Evolutionary conservation across 35 echinoderm and acorn worm genomes (phyloP).

Genomic region (Heliocidaris tuberculata): DNA sequence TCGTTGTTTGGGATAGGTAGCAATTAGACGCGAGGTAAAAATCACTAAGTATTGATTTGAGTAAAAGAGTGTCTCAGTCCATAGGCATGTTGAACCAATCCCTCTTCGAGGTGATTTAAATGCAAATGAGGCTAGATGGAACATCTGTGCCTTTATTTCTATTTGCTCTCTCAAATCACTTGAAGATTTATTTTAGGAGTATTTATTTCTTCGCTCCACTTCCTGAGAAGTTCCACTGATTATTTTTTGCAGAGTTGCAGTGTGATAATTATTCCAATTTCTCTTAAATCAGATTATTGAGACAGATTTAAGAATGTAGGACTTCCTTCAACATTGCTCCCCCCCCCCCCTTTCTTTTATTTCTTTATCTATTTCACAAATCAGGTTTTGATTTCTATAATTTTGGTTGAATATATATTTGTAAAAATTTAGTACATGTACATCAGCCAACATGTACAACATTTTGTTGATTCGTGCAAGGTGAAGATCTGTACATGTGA

Average conservation of each 20-base stretch:
- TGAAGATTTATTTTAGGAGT: neutral
- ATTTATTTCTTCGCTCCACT: neutral
- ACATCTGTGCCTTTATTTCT: slow-evolving; percentile 44
- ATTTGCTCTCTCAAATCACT: neutral
- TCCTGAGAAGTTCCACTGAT: neutral
- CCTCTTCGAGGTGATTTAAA: slow-evolving; percentile 48
- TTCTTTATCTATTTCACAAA: too few species aligned
- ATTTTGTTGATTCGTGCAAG: neutral
- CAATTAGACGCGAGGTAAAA: slow-evolving; percentile 25
- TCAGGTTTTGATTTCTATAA: too few species aligned
- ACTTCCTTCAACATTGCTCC: too few species aligned
- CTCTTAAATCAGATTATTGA: neutral
- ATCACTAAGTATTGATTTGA: slow-evolving; percentile 42
- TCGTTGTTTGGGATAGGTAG: neutral
- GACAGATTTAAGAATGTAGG: too few species aligned
- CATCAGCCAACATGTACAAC: too few species aligned
- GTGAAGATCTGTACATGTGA: neutral
- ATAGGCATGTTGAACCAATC: neutral
- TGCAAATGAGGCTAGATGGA: slow-evolving; percentile 28
- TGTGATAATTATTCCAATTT: neutral
- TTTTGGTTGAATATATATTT: too few species aligned
- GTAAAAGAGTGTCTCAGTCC: neutral
- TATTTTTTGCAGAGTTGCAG: neutral
- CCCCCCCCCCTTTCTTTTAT: too few species aligned
- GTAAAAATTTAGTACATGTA: too few species aligned